Evolutionary conservation across 2,797 vertebrate genomes (phyloP), one percentile per base, ranked within the genome.

Genomic region (Lacerta viridis): DNA sequence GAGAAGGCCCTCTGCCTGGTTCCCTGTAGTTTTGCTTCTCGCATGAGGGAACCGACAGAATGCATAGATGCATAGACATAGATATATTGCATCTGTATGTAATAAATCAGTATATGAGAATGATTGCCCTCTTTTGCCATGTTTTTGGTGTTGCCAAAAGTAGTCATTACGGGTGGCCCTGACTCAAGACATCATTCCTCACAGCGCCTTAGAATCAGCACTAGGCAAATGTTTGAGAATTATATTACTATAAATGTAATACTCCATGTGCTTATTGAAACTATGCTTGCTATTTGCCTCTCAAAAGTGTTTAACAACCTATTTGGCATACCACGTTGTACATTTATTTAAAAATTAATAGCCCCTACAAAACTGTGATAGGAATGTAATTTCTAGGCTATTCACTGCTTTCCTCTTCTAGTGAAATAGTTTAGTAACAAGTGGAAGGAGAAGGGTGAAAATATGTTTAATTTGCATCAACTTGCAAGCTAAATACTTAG

Each of bases 301-400:
- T 80, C 55, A 74, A 71, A 88, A 41, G 43, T 86, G 81, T 80
- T 90, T 86, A 92, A 90, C 72, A 93, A 59, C 87, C 18, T 25
- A 82, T 92, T 93, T 92, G 43, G 68, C 81, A 87, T 43, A 85
- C 59, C 78, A 25, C 83, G 80, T 89, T 91, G 89, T 74, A 76
- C 88, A 93, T 83, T 46, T 55, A 89, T 77, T 86, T 92, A 59
- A 92, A 92, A 95, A 87, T 91, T 90, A 92, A 93, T 92, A 91
- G 27, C 83, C 83, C 87, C 88, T 88, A 87, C 89, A 90, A 93
- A 94, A 80, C 85, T 91, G 69, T 75, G 90, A 92, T 82, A 90
- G 86, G 84, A 92, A 89, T 68, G 74, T 71, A 91, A 94, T 91
- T 93, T 90, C 74, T 23, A 46, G 55, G 68, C 39, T 83, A 84